phyloP scores from a whole-genome alignment of 2,797 vertebrate species.

The Champsocephalus esox region DNA sequence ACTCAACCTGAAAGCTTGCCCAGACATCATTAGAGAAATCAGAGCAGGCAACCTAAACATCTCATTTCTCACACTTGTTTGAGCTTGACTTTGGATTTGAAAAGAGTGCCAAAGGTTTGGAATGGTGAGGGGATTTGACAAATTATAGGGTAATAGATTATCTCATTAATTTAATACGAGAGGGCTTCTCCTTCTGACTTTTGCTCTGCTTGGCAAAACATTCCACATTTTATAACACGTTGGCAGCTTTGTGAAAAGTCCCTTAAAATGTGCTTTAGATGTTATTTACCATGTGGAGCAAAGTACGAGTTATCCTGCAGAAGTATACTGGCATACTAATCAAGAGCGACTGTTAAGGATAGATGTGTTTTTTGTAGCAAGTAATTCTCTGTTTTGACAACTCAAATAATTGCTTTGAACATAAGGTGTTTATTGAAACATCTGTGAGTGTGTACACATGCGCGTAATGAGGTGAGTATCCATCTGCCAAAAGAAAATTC shows the following conservation, averaged over 20 bases:
- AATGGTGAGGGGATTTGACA: conserved; percentile 21
- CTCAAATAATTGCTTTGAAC: conserved; percentile 12
- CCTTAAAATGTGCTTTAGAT: conserved; percentile 33
- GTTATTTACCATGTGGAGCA: conserved; percentile 34
- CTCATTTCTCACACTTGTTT: conserved; percentile 47
- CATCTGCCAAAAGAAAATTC: conserved; percentile 23
- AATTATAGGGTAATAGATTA: conserved; percentile 55
- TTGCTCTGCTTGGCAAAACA: conserved; percentile 23
- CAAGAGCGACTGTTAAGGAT: conserved; percentile 19
- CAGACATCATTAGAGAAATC: conserved; percentile 32
- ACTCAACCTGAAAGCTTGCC: conserved; percentile 16
- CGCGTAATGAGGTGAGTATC: conserved; percentile 12
- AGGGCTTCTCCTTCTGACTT: conserved; percentile 40
- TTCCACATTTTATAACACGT: conserved; percentile 39
- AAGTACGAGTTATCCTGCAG: conserved; percentile 23
- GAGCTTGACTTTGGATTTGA: conserved; percentile 51
- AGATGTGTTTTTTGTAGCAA: not conserved
- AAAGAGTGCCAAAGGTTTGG: conserved; percentile 2
- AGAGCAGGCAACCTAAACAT: conserved; percentile 38
- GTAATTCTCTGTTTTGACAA: conserved; percentile 23
- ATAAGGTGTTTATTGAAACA: conserved; percentile 19
- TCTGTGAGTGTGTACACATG: conserved; percentile 18
- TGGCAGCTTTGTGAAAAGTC: conserved; percentile 41
- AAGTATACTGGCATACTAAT: conserved; percentile 13
- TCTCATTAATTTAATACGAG: conserved; percentile 56